These are phyloP conservation scores for Stomatorhinus ivindoensis DNA, from an alignment of 2,113 vertebrate genomes.

Conservation along the genomic window DNA sequence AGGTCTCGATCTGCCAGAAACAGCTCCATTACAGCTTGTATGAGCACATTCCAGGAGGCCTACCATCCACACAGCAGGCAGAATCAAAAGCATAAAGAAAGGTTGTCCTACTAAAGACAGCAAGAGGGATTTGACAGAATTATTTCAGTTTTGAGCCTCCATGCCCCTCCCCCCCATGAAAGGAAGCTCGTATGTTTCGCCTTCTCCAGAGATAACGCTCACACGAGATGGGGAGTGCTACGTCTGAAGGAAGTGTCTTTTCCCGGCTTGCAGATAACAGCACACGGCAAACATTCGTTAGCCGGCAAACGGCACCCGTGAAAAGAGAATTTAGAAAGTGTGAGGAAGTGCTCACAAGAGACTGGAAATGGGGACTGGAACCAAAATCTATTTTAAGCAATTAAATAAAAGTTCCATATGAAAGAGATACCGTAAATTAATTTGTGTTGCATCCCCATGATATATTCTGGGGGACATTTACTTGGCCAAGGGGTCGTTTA, in stretches of 20 bases:
- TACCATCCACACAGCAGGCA: background rate
- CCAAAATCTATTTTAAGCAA: background rate
- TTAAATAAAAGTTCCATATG: background rate
- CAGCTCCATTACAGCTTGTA: background rate
- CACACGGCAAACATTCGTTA: background rate
- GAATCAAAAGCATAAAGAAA: background rate
- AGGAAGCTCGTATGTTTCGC: background rate
- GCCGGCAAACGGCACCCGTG: background rate
- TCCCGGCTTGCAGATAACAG: background rate
- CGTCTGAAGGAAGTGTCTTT: background rate
- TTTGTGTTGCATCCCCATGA: background rate
- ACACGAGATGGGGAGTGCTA: background rate
- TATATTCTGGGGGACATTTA: background rate
- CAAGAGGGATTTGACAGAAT: background rate
- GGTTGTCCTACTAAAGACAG: background rate
- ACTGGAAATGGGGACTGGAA: background rate
- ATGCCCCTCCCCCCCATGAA: background rate
- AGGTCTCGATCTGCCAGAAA: background rate
- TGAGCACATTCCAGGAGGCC: background rate
- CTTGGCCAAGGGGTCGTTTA: background rate
- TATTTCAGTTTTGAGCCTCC: background rate
- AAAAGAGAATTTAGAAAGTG: background rate
- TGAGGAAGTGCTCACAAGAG: background rate
- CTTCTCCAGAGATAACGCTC: background rate
- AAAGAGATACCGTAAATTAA: background rate